phyloP scores from a whole-genome alignment of 2,888 invertebrate species.

The Nymphalis polychloros region DNA sequence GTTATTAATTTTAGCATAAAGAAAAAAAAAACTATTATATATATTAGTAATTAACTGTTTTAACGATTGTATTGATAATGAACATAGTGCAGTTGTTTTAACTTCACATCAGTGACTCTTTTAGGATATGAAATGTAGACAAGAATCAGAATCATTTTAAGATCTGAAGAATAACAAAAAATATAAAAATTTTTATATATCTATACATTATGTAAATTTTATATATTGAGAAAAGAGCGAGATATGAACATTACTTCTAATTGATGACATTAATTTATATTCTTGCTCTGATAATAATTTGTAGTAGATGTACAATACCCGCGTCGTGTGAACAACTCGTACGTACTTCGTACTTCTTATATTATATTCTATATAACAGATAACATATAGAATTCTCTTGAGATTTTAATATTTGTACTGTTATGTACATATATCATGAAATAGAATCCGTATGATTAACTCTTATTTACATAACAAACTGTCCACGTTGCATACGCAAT shows the following conservation, averaged over 20 bases:
- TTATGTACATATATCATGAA: background rate
- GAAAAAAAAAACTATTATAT: too few relatives aligned
- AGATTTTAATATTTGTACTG: background rate
- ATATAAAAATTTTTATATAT: background rate
- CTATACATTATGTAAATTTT: background rate
- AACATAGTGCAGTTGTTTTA: conserved; percentile 4
- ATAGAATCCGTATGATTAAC: background rate
- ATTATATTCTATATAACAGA: background rate
- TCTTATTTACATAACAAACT: background rate
- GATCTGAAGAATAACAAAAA: background rate
- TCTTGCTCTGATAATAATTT: background rate
- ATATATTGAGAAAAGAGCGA: background rate
- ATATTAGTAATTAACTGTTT: too few relatives aligned
- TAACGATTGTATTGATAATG: background rate
- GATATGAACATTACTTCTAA: too few relatives aligned
- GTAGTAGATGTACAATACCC: background rate
- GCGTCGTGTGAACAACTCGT: background rate
- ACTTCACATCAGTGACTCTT: conserved; percentile 9
- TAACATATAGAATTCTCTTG: background rate
- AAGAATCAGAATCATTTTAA: background rate
- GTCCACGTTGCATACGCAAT: background rate
- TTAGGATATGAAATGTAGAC: background rate
- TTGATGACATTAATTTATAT: background rate
- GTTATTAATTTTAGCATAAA: too few relatives aligned
- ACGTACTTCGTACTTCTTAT: background rate